Conservation (phyloP, 2,113 vertebrate genomes). For the Passerina amoena region DNA sequence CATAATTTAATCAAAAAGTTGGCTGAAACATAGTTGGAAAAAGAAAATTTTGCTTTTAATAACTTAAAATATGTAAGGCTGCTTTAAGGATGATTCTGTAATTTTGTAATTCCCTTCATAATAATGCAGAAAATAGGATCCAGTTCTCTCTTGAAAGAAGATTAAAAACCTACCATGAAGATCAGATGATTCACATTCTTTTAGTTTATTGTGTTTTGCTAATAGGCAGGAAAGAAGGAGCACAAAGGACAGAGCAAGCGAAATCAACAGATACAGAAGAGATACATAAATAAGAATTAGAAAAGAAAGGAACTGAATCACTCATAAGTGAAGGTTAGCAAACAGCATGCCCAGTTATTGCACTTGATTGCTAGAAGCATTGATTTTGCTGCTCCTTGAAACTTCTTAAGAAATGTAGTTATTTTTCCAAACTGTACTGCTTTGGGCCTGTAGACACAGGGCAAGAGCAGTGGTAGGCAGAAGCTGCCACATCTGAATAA, state of each 20-base stretch:
- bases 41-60: not conserved
- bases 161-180: not conserved
- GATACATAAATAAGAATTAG: not conserved
- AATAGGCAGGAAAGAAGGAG: not conserved
- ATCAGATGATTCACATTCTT: not conserved
- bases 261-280: not conserved
- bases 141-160: not conserved
- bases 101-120: not conserved
- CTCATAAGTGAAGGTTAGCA: not conserved
- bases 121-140: not conserved
- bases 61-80: not conserved
- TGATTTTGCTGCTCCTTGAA: not conserved
- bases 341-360: not conserved
- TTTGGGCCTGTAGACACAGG: conserved; percentile 9
- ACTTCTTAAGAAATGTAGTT: not conserved
- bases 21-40: not conserved
- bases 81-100: not conserved
- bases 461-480: conserved; percentile 22
- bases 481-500: conserved; percentile 34
- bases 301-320: conserved; percentile 10
- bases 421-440: not conserved
- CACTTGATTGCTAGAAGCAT: not conserved
- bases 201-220: not conserved
- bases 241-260: not conserved
- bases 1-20: not conserved